Conservation (phyloP, 1,140 invertebrate species). For the Luehdorfia chinensis region DNA sequence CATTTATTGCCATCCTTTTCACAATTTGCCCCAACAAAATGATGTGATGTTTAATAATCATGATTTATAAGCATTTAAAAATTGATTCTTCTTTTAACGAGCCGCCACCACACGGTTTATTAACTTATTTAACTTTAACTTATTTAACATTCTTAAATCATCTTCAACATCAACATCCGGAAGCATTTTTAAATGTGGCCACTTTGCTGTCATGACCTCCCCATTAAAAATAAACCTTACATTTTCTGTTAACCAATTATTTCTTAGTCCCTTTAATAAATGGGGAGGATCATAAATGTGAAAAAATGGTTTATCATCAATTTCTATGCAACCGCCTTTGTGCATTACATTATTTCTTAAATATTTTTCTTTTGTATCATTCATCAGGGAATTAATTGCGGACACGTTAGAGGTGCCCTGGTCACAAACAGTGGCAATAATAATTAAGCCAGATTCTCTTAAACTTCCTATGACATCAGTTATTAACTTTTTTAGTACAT, state of each 20-base stretch:
- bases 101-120: no score
- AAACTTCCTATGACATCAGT: constrained; percentile 16
- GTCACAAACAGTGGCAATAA: constrained; percentile 27
- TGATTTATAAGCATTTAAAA: no score
- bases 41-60: no score
- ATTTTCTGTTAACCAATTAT: constrained; percentile 30
- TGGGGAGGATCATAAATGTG: constrained; percentile 32
- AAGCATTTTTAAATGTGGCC: constrained; percentile 25
- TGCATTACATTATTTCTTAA: constrained; percentile 11
- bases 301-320: constrained; percentile 22
- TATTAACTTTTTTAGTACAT: constrained; percentile 19
- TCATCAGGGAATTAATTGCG: constrained; percentile 20
- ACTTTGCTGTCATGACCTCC: constrained; percentile 21
- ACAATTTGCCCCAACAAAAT: no score
- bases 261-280: constrained; percentile 28
- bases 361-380: constrained; percentile 22
- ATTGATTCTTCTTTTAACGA: no score
- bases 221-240: constrained; percentile 18
- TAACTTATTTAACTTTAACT: no score
- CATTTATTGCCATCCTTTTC: no score
- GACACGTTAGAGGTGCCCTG: constrained; percentile 21
- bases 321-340: constrained; percentile 17
- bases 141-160: constrained; percentile 24
- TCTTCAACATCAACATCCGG: constrained; percentile 19
- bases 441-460: constrained; percentile 18